Evolutionary conservation across 2,797 vertebrate genomes (phyloP).

Genomic region (Centropyge bicolor): DNA sequence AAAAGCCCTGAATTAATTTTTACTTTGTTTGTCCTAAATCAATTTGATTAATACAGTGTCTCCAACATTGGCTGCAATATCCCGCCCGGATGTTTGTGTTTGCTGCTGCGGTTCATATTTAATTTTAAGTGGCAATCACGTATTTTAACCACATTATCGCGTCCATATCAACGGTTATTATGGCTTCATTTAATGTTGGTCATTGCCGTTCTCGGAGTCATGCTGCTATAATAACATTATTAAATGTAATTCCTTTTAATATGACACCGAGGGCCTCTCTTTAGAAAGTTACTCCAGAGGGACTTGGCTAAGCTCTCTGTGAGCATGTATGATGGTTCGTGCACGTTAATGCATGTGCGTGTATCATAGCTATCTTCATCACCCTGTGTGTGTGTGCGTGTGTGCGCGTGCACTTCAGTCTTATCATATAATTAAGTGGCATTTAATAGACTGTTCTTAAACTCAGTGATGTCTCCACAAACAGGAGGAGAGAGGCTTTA

Average conservation of each 20-base stretch:
- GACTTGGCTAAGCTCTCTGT: constrained; percentile 59
- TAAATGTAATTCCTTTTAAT: constrained; percentile 76
- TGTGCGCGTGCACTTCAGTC: constrained; percentile 44
- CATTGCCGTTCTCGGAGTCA: constrained; percentile 46
- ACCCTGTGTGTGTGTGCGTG: constrained; percentile 26
- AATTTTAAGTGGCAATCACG: constrained; percentile 42
- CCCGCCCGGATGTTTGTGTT: constrained; percentile 1
- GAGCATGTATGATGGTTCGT: constrained; percentile 58
- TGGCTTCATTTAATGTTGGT: constrained; percentile 46
- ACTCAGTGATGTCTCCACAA: constrained; percentile 66
- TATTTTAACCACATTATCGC: constrained; percentile 44
- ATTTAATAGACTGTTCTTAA: constrained; percentile 81
- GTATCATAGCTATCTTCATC: constrained; percentile 40
- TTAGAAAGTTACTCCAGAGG: constrained; percentile 63
- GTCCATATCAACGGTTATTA: constrained; percentile 53
- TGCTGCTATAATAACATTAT: constrained; percentile 67
- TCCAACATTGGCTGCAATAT: neutral
- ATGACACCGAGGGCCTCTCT: constrained; percentile 63
- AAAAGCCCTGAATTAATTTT: neutral
- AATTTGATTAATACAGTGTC: no score
- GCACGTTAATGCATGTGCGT: constrained; percentile 8
- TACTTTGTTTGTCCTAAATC: neutral
- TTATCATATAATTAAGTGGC: constrained; percentile 84
- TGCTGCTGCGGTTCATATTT: constrained; percentile 15
- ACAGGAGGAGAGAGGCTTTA: constrained; percentile 69